phyloP scores from a whole-genome alignment of 2,797 vertebrate species.

The Apogon hyalosoma region DNA sequence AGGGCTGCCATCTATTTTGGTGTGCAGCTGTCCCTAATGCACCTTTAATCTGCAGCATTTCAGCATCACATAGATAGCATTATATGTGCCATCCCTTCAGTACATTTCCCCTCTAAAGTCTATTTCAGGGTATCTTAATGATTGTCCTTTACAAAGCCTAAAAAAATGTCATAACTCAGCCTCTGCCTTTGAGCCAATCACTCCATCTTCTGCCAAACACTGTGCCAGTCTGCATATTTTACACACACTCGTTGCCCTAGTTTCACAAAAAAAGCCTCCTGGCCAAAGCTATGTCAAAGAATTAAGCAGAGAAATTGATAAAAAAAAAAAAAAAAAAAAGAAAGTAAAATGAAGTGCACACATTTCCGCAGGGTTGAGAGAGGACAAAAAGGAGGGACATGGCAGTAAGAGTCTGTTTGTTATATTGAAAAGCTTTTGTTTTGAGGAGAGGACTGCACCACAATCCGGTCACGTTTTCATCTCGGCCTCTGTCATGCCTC shows the following conservation, averaged over 20 bases:
- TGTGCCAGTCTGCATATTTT: slow-evolving; percentile 46
- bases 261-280: slow-evolving; percentile 55
- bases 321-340: slow-evolving; percentile 8
- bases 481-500: slow-evolving; percentile 51
- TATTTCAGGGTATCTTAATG: background rate
- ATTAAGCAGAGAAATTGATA: slow-evolving; percentile 41
- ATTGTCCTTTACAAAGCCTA: slow-evolving; percentile 21
- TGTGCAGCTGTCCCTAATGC: slow-evolving; percentile 9
- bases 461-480: slow-evolving; percentile 60
- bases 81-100: background rate
- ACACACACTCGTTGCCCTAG: slow-evolving; percentile 63
- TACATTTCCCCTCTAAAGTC: slow-evolving; percentile 16
- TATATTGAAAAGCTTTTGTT: slow-evolving; percentile 49
- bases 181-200: slow-evolving; percentile 61
- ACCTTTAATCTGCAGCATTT: background rate
- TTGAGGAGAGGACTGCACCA: slow-evolving; percentile 27
- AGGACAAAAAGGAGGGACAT: slow-evolving; percentile 11
- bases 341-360: slow-evolving; percentile 49
- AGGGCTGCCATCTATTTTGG: slow-evolving; percentile 34
- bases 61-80: slow-evolving; percentile 3
- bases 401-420: slow-evolving; percentile 27
- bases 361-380: slow-evolving; percentile 53
- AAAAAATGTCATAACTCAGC: slow-evolving; percentile 16
- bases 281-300: slow-evolving; percentile 54
- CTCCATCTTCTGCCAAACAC: slow-evolving; percentile 51